phyloP scores from a whole-genome alignment of 2,888 invertebrate genomes.

The Idaea straminata region DNA sequence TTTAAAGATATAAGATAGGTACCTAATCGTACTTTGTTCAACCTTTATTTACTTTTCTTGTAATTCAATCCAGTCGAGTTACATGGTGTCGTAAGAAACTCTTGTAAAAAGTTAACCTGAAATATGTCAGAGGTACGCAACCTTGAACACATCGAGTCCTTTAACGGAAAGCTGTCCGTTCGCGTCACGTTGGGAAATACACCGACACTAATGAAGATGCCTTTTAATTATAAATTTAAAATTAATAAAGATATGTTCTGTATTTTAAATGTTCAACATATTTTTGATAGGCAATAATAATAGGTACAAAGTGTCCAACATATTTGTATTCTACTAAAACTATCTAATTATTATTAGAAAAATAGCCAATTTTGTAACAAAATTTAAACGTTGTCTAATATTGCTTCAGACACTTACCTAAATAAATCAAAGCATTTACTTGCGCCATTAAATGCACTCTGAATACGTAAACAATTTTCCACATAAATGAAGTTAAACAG shows the following conservation, averaged over 20 bases:
- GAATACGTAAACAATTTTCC: conserved; percentile 1
- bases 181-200: background rate
- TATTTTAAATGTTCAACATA: background rate
- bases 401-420: background rate
- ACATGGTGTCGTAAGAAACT: background rate
- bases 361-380: background rate
- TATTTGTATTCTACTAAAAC: conserved; percentile 7
- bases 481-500: background rate
- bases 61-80: background rate
- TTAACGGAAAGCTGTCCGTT: background rate
- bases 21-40: too few species aligned
- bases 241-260: background rate
- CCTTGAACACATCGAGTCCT: background rate
- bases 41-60: too few species aligned
- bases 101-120: background rate
- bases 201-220: background rate
- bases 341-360: too few species aligned
- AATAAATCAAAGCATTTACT: background rate
- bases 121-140: background rate
- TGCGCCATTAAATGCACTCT: background rate
- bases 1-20: too few species aligned
- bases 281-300: too few species aligned
- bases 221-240: background rate
- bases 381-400: background rate
- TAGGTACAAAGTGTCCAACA: conserved; percentile 18